Conservation (phyloP, 2,113 vertebrate genomes). For the Spizaetus ornatus region DNA sequence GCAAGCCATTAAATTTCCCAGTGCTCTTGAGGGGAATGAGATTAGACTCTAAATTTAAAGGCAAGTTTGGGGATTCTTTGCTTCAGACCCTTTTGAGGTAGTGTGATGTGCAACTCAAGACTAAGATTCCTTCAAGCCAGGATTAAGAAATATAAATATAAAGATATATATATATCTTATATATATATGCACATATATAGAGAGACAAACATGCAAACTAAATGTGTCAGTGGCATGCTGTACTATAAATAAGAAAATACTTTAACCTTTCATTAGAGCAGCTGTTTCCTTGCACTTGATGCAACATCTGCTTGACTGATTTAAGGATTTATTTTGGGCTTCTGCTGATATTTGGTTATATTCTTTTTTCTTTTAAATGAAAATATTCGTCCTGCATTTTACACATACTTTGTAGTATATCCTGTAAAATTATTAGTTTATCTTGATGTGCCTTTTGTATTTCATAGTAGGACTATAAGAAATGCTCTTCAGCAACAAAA, state of each 20-base stretch:
- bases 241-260: conserved; percentile 41
- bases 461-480: not conserved
- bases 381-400: not conserved
- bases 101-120: not conserved
- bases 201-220: not conserved
- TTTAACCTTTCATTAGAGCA: conserved; percentile 5
- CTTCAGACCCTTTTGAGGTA: not conserved
- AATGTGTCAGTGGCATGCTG: not conserved
- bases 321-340: conserved; percentile 30
- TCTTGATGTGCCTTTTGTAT: not conserved
- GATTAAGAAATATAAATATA: not conserved
- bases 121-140: not conserved
- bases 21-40: not conserved
- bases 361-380: not conserved
- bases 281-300: not conserved
- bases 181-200: not conserved
- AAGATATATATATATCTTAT: not conserved
- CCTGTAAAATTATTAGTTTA: not conserved
- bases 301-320: conserved; percentile 27
- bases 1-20: not conserved
- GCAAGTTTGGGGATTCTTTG: not conserved
- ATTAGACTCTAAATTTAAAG: not conserved
- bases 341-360: not conserved
- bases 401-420: not conserved
- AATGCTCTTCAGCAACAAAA: not conserved